Base-by-base conservation (phyloP, 1,140 invertebrate genomes). In the Pseudobourletiella spinata region DNA sequence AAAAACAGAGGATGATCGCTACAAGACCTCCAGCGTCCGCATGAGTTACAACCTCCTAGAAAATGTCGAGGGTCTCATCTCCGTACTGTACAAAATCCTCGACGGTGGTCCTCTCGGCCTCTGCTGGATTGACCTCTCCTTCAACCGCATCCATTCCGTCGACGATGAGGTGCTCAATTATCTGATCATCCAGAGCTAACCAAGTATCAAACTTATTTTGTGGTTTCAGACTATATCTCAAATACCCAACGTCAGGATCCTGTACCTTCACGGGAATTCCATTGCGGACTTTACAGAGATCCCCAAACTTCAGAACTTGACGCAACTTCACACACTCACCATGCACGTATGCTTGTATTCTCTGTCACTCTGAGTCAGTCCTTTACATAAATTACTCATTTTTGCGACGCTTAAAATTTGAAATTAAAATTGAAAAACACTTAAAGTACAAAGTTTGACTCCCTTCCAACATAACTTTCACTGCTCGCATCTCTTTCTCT, bases 281-380 rank as follows among this genome's bases (percentile, higher is more conserved):
- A 63, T 70, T 8, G 42, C 44, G 16, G 66, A 70, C 48, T 67
- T 70, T 65, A 54, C 51, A 14, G 68, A 70, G 60, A 46, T 67
- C n/a, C 15, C 18, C 28, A 70, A 63, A 24, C 20, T 70, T 11
- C 20, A 30, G 25, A 18, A 4, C 22, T 42, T 70, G 0, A 32
- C 51, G 25, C 20, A 32, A 18, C 35, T 70, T n/a, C 26, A 57
- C 14, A 48, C 61, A 3, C 54, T 70, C 1, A 70, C 68, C 4
- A n/a, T 70, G 0, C 68, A 70, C 59, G 68, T 70, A 61, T 55
- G 28, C n/a, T n/a, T n/a, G n/a, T n/a, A n/a, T n/a, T n/a, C n/a
- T n/a, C n/a, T n/a, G n/a, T n/a, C n/a, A n/a, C n/a, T n/a, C n/a
- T n/a, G n/a, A n/a, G n/a, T n/a, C n/a, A n/a, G n/a, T n/a, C n/a